A percentile compares a stretch with the other conserved stretches of the same genome.
These are phyloP conservation scores for Eptatretus burgeri DNA, from an alignment of 2,113 vertebrate species.

Conservation along the genomic window DNA sequence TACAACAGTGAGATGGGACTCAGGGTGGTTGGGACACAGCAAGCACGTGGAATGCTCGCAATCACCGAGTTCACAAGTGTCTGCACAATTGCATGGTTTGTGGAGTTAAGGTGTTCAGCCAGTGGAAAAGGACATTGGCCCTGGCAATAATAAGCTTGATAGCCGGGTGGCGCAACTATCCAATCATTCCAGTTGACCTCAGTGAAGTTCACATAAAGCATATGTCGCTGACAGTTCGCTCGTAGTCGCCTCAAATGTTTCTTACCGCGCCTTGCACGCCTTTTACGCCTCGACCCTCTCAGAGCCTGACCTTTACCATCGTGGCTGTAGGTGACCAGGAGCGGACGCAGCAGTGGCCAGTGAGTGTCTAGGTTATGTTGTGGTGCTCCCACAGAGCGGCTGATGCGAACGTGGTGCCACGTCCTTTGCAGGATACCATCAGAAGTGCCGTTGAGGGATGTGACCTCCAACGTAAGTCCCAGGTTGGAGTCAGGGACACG, in stretches of 20 bases:
- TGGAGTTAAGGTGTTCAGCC: slow-evolving; percentile 41
- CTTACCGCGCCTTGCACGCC: slow-evolving; percentile 19
- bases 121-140: slow-evolving; percentile 36
- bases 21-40: slow-evolving; percentile 33
- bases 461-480: slow-evolving; percentile 22
- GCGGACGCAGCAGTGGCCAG: slow-evolving; percentile 30
- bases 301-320: slow-evolving; percentile 17
- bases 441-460: slow-evolving; percentile 1
- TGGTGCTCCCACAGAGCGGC: slow-evolving; percentile 16
- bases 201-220: slow-evolving; percentile 33
- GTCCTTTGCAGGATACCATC: slow-evolving; percentile 11
- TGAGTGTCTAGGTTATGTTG: slow-evolving; percentile 23
- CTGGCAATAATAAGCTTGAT: slow-evolving; percentile 36
- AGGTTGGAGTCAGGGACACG: slow-evolving; percentile 13
- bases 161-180: slow-evolving; percentile 36
- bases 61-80: slow-evolving; percentile 38
- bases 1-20: slow-evolving; percentile 36
- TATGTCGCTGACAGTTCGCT: slow-evolving; percentile 24
- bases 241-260: slow-evolving; percentile 20
- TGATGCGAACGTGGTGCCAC: slow-evolving; percentile 11
- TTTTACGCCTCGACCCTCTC: slow-evolving; percentile 21
- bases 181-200: slow-evolving; percentile 39
- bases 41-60: slow-evolving; percentile 24
- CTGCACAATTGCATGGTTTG: slow-evolving; percentile 40
- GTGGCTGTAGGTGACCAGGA: slow-evolving; percentile 32